Conservation (phyloP, 1,140 invertebrate genomes). For the Hyphantria cunea region DNA sequence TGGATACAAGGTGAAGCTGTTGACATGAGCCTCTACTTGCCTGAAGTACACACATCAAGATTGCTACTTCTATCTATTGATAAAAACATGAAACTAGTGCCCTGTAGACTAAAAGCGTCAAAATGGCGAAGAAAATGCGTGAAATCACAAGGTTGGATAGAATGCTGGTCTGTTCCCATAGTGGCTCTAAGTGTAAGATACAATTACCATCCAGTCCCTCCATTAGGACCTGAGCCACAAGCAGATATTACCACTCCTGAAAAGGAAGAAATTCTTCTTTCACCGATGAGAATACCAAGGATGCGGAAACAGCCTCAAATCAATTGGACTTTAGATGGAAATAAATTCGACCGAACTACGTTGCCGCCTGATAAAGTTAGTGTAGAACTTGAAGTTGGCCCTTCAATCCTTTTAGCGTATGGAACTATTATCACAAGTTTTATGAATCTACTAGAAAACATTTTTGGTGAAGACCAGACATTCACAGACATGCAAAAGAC, state of each 20-base stretch:
- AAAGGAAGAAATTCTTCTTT: conserved; percentile 95
- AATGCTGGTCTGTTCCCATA: conserved; percentile 97
- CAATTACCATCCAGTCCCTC: conserved; percentile 94
- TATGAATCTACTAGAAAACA: conserved; percentile 96
- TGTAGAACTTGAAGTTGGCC: conserved; percentile 96
- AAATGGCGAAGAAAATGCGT: conserved; percentile 95
- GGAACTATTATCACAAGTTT: conserved; percentile 94
- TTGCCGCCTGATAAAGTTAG: conserved; percentile 93
- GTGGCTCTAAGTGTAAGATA: conserved; percentile 95
- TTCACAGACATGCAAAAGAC: conserved; percentile 95
- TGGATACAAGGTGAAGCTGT: conserved; percentile 97
- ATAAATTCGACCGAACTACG: conserved; percentile 93
- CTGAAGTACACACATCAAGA: conserved; percentile 94
- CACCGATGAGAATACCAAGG: conserved; percentile 94
- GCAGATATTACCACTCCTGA: conserved; percentile 96
- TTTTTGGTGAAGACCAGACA: conserved; percentile 96
- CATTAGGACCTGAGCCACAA: conserved; percentile 91
- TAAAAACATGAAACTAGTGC: conserved; percentile 93
- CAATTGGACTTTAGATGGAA: conserved; percentile 84
- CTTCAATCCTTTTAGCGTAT: conserved; percentile 94
- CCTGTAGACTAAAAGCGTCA: conserved; percentile 75
- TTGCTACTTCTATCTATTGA: conserved; percentile 92
- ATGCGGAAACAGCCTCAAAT: conserved; percentile 87
- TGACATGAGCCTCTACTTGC: conserved; percentile 93
- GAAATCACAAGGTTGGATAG: conserved; percentile 92